These are phyloP conservation scores for Takifugu flavidus DNA, from an alignment of 2,113 vertebrate genomes.

Conservation along the genomic window DNA sequence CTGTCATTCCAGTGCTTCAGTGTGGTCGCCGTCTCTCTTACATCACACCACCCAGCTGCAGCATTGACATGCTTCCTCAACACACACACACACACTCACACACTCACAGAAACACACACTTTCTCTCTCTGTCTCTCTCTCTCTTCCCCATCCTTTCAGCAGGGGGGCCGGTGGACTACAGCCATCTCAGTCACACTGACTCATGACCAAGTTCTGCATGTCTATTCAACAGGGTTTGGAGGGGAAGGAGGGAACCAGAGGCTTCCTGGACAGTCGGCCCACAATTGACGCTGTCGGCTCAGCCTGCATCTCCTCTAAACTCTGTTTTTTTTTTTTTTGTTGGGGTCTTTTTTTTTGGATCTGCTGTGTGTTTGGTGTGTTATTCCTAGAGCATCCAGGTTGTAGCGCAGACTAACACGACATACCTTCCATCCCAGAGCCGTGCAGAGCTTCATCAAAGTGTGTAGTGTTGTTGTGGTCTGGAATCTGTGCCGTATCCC, in stretches of 20 bases:
- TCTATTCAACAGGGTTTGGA: slow-evolving; percentile 71
- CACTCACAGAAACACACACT: slow-evolving; percentile 12
- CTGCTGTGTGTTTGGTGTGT: slow-evolving; percentile 44
- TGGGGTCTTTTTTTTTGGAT: slow-evolving; percentile 14
- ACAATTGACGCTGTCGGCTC: slow-evolving; percentile 50
- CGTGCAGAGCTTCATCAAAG: slow-evolving; percentile 57
- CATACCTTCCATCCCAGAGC: slow-evolving; percentile 58
- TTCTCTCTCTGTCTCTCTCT: slow-evolving; percentile 15
- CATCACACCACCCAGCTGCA: slow-evolving; percentile 58
- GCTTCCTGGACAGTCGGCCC: slow-evolving; percentile 46
- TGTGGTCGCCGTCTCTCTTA: slow-evolving; percentile 57
- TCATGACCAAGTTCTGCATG: slow-evolving; percentile 69
- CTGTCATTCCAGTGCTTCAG: slow-evolving; percentile 67
- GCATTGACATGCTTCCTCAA: slow-evolving; percentile 63
- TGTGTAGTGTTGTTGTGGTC: slow-evolving; percentile 49
- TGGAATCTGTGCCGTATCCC: slow-evolving; percentile 50
- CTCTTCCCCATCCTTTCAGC: slow-evolving; percentile 43
- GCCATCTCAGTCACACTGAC: slow-evolving; percentile 62
- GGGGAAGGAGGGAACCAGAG: slow-evolving; percentile 57
- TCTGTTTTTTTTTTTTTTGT: slow-evolving; percentile 48
- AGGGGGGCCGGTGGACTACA: slow-evolving; percentile 51
- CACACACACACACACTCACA: slow-evolving; percentile 25
- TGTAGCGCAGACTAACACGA: slow-evolving; percentile 61
- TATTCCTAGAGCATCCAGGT: slow-evolving; percentile 60
- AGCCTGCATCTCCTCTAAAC: slow-evolving; percentile 72